phyloP scores from a whole-genome alignment of 2,888 invertebrate species.

The Drosophila nigritarsus region DNA sequence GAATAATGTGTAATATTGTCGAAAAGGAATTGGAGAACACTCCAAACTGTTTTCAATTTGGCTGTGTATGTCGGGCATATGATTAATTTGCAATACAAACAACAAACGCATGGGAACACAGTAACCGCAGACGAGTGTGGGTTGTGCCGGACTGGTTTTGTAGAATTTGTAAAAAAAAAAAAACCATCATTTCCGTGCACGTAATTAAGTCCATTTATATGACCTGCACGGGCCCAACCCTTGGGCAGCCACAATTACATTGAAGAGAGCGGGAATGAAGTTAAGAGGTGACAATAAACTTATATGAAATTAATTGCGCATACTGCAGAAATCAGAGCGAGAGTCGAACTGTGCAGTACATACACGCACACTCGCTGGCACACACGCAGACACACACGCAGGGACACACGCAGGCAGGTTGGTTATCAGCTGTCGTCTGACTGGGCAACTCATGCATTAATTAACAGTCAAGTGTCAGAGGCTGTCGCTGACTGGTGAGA shows the following conservation, averaged over 20 bases:
- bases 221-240: conserved; percentile 12
- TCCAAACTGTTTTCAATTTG: conserved; percentile 49
- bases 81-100: conserved; percentile 81
- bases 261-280: conserved; percentile 42
- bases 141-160: conserved; percentile 35
- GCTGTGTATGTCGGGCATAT: conserved; percentile 63
- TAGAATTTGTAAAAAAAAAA: conserved; percentile 77
- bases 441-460: conserved; percentile 75
- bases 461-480: conserved; percentile 78
- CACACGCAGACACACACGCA: conserved; percentile 9
- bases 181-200: conserved; percentile 78
- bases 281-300: conserved; percentile 78
- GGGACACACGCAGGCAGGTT: conserved; percentile 23
- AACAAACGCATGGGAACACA: conserved; percentile 46
- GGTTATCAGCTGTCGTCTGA: conserved; percentile 53
- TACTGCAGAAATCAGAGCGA: conserved; percentile 57
- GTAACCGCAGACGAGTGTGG: conserved; percentile 64
- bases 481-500: conserved; percentile 26
- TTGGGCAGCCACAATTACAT: conserved; percentile 58
- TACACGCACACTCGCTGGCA: conserved; percentile 1
- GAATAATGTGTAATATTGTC: neutral
- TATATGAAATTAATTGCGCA: conserved; percentile 81
- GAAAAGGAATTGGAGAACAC: conserved; percentile 52
- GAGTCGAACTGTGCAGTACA: conserved; percentile 3
- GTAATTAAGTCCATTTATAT: conserved; percentile 80